Conservation (phyloP, 2,888 invertebrate genomes). For the Arctia plantaginis region DNA sequence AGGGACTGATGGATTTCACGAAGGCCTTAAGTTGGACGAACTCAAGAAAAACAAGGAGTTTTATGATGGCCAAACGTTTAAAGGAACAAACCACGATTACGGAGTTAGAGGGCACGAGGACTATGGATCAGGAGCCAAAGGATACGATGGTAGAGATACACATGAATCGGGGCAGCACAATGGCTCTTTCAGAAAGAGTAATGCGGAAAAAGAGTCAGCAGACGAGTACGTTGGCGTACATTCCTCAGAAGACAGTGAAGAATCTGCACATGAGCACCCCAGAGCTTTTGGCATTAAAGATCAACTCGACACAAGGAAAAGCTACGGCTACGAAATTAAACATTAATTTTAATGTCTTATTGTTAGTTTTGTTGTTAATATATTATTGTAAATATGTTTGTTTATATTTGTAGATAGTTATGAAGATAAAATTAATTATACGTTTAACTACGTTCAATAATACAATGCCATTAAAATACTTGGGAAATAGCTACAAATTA, state of each 20-base stretch:
- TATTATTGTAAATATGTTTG: slow-evolving; percentile 77
- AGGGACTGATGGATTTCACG: slow-evolving; percentile 89
- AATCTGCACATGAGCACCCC: slow-evolving; percentile 80
- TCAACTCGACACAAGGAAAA: slow-evolving; percentile 66
- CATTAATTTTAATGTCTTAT: slow-evolving; percentile 65
- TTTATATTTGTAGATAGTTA: slow-evolving; percentile 63
- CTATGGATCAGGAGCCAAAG: slow-evolving; percentile 83
- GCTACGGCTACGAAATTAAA: slow-evolving; percentile 79
- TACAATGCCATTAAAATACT: neutral
- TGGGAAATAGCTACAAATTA: neutral
- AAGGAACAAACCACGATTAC: slow-evolving; percentile 87
- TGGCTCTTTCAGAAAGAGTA: slow-evolving; percentile 80
- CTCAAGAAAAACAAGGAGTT: slow-evolving; percentile 90
- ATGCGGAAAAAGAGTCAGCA: slow-evolving; percentile 83
- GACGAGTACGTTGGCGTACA: slow-evolving; percentile 77
- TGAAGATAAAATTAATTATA: slow-evolving; percentile 56
- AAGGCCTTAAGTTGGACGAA: slow-evolving; percentile 90
- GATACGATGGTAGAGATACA: slow-evolving; percentile 83
- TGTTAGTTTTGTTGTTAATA: slow-evolving; percentile 75
- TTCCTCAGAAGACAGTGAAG: slow-evolving; percentile 81
- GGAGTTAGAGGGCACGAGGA: slow-evolving; percentile 80
- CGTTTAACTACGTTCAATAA: neutral
- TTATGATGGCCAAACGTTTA: slow-evolving; percentile 88
- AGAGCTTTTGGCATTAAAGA: slow-evolving; percentile 80
- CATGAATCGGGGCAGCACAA: slow-evolving; percentile 84